Conservation (phyloP, 2,113 vertebrate genomes). For the Micromys minutus region DNA sequence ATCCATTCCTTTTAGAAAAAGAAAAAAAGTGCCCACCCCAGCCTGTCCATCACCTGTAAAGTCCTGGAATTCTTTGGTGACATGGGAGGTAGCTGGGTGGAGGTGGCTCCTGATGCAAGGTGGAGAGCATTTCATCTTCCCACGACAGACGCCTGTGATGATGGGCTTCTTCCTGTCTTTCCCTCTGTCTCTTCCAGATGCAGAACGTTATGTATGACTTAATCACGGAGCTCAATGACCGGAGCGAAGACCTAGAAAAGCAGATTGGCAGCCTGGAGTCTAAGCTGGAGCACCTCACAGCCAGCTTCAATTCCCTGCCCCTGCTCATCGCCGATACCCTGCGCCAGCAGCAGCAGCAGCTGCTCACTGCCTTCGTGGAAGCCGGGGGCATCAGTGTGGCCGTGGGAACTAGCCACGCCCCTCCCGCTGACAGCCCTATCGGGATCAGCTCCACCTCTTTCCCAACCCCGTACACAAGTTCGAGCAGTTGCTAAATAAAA, state of each 20-base stretch:
- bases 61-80: neutral
- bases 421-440: conserved; percentile 87
- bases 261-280: conserved; percentile 96
- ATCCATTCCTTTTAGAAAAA: neutral
- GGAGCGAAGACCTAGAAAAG: conserved; percentile 98
- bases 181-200: conserved; percentile 88
- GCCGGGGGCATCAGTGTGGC: conserved; percentile 84
- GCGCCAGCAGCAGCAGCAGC: conserved; percentile 94
- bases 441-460: conserved; percentile 89
- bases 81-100: accelerated
- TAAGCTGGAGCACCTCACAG: conserved; percentile 94
- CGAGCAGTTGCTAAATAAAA: conserved; percentile 92
- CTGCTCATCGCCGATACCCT: conserved; percentile 93
- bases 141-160: neutral
- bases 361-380: conserved; percentile 92
- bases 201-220: conserved; percentile 99
- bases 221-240: conserved; percentile 97
- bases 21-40: neutral
- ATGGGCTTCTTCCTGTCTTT: neutral
- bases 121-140: accelerated
- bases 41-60: neutral
- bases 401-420: conserved; percentile 85
- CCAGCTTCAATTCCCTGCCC: conserved; percentile 93
- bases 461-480: conserved; percentile 92
- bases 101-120: accelerated